Base-by-base conservation (phyloP, 2,888 invertebrate genomes). In the Lepeophtheirus nordmannii region DNA sequence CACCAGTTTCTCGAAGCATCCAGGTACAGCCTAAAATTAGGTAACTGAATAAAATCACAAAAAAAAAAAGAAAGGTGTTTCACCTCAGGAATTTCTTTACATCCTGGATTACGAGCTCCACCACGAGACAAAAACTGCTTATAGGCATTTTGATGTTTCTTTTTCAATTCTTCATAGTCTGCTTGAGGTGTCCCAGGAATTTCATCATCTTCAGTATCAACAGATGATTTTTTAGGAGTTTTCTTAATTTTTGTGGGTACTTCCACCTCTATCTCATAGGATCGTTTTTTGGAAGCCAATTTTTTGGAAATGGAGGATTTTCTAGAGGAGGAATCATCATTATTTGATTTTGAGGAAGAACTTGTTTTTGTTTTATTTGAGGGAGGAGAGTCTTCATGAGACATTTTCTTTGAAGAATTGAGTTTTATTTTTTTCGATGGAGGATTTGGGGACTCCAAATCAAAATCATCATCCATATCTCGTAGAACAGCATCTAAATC, bases 61-160 rank as follows among this genome's bases (percentile, higher is more conserved):
- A 63, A 60, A 30, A 30, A 30, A 30, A 30, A 7, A 30, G 30
- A 7, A 5, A 30, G 7, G 3, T 5, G 30, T 30, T 30, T 70
- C 77, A 87, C 88, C 80, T 86, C 82, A 3, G 91, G 92, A 67
- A 89, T 81, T 74, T 85, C 83, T 74, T 91, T 92, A 9, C 83
- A 78, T 9, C 92, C 92, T 23, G 85, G 84, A 78, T 89, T 82
- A 71, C 83, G 82, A 0, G 91, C 90, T 14, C 86, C 87, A 67
- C 84, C 82, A 65, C 78, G 72, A 70, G 86, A 82, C 69, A 88
- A 79, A 74, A 85, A 92, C 70, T 83, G 83, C 69, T 85, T 82
- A 74, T 89, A 92, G 53, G 80, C 80, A 0, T 82, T 81, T 0
- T 82, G 79, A 70, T 83, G 78, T 22, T 67, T 67, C 82, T 81